phyloP scores from a whole-genome alignment of 2,888 invertebrate species.

The Catocala sponsa region DNA sequence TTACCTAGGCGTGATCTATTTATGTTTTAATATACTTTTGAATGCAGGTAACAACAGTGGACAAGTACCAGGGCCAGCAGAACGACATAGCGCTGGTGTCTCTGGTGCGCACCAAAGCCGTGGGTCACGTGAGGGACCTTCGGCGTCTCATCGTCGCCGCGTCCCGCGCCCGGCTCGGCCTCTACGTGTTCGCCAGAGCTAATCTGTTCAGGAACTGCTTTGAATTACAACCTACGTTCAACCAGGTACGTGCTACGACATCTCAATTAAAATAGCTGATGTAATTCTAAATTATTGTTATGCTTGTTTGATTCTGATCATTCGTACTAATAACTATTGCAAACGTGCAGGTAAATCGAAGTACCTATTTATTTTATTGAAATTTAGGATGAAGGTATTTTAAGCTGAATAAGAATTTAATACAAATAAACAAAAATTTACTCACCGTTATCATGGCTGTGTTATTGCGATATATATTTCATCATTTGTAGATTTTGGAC shows the following conservation, averaged over 20 bases:
- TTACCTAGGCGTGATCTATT: background rate
- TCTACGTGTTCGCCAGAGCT: conserved; percentile 98
- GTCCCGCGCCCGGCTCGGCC: conserved; percentile 98
- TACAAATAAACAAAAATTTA: too few relatives aligned
- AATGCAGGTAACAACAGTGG: conserved; percentile 95
- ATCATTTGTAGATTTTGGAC: too few relatives aligned
- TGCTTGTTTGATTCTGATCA: too few relatives aligned
- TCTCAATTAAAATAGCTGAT: too few relatives aligned
- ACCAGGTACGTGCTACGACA: conserved; percentile 84
- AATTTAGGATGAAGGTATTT: too few relatives aligned
- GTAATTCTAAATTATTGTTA: too few relatives aligned
- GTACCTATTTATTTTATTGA: too few relatives aligned
- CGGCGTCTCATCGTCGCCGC: conserved; percentile 99
- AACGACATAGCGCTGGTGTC: conserved; percentile 99
- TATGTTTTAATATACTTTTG: background rate
- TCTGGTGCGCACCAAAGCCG: conserved; percentile 97
- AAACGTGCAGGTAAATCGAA: too few relatives aligned
- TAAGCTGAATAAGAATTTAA: too few relatives aligned
- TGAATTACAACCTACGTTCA: conserved; percentile 98
- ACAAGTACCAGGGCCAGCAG: conserved; percentile 99
- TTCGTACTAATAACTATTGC: too few relatives aligned
- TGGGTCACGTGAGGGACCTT: conserved; percentile 99
- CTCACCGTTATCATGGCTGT: too few relatives aligned
- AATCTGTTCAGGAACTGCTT: conserved; percentile 98
- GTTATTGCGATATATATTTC: too few relatives aligned